phyloP scores from a whole-genome alignment of 2,797 vertebrate species.

The Champsocephalus esox region DNA sequence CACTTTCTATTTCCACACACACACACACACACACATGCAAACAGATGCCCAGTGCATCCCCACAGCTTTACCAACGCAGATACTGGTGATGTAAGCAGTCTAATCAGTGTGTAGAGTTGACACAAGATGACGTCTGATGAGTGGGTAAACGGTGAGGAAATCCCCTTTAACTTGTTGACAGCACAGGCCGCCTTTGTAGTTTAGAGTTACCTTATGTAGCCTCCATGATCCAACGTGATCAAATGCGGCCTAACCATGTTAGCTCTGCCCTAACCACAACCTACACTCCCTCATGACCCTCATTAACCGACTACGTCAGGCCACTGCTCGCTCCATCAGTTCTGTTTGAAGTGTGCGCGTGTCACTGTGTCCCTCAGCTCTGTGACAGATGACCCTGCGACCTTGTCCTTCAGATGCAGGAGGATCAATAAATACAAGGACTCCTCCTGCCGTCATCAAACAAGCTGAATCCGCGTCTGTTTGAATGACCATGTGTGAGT shows the following conservation, averaged over 20 bases:
- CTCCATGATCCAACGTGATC: conserved; percentile 59
- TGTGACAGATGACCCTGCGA: conserved; percentile 74
- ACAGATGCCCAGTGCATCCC: background rate
- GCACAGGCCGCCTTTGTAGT: conserved; percentile 57
- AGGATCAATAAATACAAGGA: conserved; percentile 73
- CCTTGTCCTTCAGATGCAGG: conserved; percentile 75
- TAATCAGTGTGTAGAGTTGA: conserved; percentile 17
- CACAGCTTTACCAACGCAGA: conserved; percentile 5
- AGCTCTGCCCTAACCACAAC: conserved; percentile 67
- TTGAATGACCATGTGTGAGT: conserved; percentile 14
- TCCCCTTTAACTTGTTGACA: conserved; percentile 48
- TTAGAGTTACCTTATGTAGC: conserved; percentile 52
- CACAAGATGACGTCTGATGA: conserved; percentile 25
- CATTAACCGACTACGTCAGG: conserved; percentile 64
- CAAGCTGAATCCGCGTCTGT: conserved; percentile 41
- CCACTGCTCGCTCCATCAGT: conserved; percentile 44
- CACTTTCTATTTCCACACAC: conserved; percentile 20
- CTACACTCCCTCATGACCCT: conserved; percentile 71
- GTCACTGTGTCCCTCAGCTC: conserved; percentile 61
- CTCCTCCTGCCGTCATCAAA: conserved; percentile 64
- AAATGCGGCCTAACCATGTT: conserved; percentile 66
- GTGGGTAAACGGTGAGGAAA: conserved; percentile 44
- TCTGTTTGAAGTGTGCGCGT: conserved; percentile 72
- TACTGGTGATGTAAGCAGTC: background rate
- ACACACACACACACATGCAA: conserved; percentile 25